phyloP scores from a whole-genome alignment of 2,888 invertebrate genomes.

The Sarcophaga rosellei region DNA sequence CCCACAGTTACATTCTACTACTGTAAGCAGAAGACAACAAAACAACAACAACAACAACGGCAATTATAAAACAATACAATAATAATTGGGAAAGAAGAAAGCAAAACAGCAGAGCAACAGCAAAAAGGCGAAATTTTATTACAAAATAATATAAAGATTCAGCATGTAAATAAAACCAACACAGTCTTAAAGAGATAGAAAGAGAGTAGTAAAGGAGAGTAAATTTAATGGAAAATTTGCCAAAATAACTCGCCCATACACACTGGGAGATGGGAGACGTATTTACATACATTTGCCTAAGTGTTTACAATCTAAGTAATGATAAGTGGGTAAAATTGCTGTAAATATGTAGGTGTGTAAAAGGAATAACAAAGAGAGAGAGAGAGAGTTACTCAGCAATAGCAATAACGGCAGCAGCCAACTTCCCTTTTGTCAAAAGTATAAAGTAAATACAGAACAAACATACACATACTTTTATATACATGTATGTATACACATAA shows the following conservation, averaged over 20 bases:
- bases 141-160: neutral
- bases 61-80: conserved; percentile 7
- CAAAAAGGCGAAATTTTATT: neutral
- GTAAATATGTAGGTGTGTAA: neutral
- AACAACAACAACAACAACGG: neutral
- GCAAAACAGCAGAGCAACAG: neutral
- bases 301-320: conserved; percentile 10
- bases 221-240: conserved; percentile 57
- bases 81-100: neutral
- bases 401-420: conserved; percentile 42
- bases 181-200: neutral
- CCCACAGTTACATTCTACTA: neutral
- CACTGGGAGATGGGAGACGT: neutral
- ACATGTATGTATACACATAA: neutral
- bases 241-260: conserved; percentile 29
- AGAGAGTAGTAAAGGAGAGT: conserved; percentile 6
- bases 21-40: neutral
- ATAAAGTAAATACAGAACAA: conserved; percentile 52
- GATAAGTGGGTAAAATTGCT: neutral
- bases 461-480: neutral
- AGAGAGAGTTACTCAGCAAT: neutral
- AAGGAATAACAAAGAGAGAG: neutral
- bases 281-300: neutral
- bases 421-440: conserved; percentile 52
- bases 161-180: neutral